Conservation (phyloP, 2,888 invertebrate genomes). For the Stenodema calcarata region DNA sequence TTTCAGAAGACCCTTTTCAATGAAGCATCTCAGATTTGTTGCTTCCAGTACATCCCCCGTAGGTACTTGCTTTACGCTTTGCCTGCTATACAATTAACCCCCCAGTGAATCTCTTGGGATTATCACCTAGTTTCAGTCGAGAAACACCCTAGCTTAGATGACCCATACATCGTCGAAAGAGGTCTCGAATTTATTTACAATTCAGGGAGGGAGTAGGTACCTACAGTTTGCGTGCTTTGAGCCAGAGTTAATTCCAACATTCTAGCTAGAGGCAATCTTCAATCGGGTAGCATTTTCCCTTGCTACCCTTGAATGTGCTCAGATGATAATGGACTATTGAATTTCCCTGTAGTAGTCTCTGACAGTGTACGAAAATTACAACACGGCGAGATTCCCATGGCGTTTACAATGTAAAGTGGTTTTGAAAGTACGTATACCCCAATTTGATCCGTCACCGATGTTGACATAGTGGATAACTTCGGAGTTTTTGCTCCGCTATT, state of each 20-base stretch:
- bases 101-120: not conserved
- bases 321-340: no score
- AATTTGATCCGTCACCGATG: no score
- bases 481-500: no score
- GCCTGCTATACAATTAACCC: slow-evolving; percentile 14
- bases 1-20: slow-evolving; percentile 24
- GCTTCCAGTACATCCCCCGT: not conserved
- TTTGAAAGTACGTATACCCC: no score
- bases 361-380: no score
- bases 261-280: not conserved
- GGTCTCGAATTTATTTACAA: not conserved
- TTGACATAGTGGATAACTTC: no score
- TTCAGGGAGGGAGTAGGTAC: not conserved
- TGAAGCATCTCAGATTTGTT: slow-evolving; percentile 8
- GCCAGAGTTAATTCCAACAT: not conserved
- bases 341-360: no score
- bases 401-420: no score
- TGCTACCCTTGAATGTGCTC: no score
- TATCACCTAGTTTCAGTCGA: slow-evolving; percentile 4
- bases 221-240: not conserved
- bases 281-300: not conserved
- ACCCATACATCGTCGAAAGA: not conserved
- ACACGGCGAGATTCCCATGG: no score
- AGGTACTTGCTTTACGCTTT: not conserved
- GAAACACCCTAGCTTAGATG: not conserved